phyloP scores from a whole-genome alignment of 1,140 invertebrate genomes.

The Prorops nasuta region DNA sequence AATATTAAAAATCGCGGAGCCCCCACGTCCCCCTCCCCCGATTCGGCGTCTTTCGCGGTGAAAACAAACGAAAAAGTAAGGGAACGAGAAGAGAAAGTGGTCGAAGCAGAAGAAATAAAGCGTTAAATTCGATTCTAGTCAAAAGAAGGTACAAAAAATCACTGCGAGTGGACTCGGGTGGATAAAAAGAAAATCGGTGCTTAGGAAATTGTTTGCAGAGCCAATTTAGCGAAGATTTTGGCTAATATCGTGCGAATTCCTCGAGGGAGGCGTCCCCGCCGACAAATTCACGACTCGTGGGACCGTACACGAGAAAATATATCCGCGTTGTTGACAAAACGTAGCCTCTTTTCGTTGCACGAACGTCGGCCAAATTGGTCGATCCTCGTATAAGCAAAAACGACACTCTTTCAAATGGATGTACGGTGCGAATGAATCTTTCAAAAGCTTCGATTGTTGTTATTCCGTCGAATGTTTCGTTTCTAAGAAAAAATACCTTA shows the following conservation, averaged over 20 bases:
- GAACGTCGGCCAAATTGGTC: slow-evolving; percentile 39
- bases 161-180: slow-evolving; percentile 3
- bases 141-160: slow-evolving; percentile 34
- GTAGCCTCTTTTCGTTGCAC: slow-evolving; percentile 56
- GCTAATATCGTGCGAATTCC: too few relatives aligned
- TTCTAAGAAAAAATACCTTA: too few relatives aligned
- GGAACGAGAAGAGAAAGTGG: neutral
- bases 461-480: slow-evolving; percentile 31
- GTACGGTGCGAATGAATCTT: slow-evolving; percentile 57
- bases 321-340: slow-evolving; percentile 56
- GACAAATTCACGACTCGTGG: slow-evolving; percentile 28
- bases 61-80: too few relatives aligned
- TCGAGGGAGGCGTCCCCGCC: too few relatives aligned
- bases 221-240: too few relatives aligned
- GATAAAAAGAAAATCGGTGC: too few relatives aligned
- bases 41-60: too few relatives aligned
- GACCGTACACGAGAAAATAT: slow-evolving; percentile 42
- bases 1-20: neutral
- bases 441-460: slow-evolving; percentile 49
- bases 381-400: slow-evolving; percentile 50
- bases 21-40: neutral
- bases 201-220: too few relatives aligned
- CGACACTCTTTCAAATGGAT: slow-evolving; percentile 52
- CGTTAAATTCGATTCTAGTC: slow-evolving; percentile 58
- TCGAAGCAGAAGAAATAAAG: slow-evolving; percentile 39